A percentile compares a stretch with the other conserved stretches of the same genome.
phyloP scores from a whole-genome alignment of 2,888 invertebrate species.

The Ferrisia virgata region DNA sequence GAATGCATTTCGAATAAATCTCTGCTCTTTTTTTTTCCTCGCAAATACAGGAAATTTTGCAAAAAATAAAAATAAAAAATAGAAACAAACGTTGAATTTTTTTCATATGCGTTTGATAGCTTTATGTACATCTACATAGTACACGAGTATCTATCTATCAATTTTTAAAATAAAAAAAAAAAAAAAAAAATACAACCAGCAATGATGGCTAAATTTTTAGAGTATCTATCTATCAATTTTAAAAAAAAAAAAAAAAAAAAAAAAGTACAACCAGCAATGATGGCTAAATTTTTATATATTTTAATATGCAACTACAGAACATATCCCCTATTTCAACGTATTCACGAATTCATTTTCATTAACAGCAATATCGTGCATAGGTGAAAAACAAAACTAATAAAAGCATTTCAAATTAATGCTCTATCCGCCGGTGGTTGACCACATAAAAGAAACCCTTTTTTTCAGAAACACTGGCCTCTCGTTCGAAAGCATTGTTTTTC shows the following conservation, averaged over 20 bases:
- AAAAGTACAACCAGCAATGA: too few relatives aligned
- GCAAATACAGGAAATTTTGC: neutral
- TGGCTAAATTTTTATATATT: too few relatives aligned
- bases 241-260: too few relatives aligned
- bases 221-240: too few relatives aligned
- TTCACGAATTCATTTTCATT: neutral
- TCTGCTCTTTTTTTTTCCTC: neutral
- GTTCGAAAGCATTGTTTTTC: slow-evolving; percentile 3
- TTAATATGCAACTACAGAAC: neutral
- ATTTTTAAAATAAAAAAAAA: too few relatives aligned
- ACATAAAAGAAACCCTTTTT: slow-evolving; percentile 19
- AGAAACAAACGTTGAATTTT: too few relatives aligned
- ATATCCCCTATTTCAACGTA: neutral
- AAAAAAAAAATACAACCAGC: too few relatives aligned
- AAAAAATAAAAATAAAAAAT: neutral
- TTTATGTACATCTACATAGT: too few relatives aligned
- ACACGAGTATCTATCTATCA: too few relatives aligned
- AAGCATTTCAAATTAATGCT: neutral
- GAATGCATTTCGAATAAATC: neutral
- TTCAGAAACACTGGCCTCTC: neutral
- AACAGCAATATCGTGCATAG: neutral
- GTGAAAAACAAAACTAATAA: neutral
- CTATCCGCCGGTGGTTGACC: slow-evolving; percentile 20
- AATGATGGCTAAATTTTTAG: too few relatives aligned
- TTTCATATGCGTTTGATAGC: too few relatives aligned